phyloP scores from a whole-genome alignment of 1,140 invertebrate species.

The roundworm (Caenorhabditis elegans) region WBcel235 BX284606.5:15944001-15944500 shows the following conservation, averaged over 20 bases:
- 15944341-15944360: background rate
- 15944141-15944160: background rate
- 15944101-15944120: slow-evolving; percentile 44
- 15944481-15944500: too few species aligned
- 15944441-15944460: too few species aligned
- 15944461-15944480: too few species aligned
- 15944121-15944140: slow-evolving; percentile 47
- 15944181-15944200: slow-evolving; percentile 39
- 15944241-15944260: slow-evolving; percentile 41
- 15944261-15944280: slow-evolving; percentile 43
- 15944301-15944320: slow-evolving; percentile 6
- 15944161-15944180: background rate
- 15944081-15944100: slow-evolving; percentile 47
- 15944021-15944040: background rate
- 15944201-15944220: slow-evolving; percentile 44
- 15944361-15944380: background rate
- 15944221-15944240: slow-evolving; percentile 41
- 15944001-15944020: slow-evolving; percentile 28
- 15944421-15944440: too few species aligned
- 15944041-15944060: background rate
- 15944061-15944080: slow-evolving; percentile 44
- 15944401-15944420: too few species aligned
- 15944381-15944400: too few species aligned
- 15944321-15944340: background rate
- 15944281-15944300: slow-evolving; percentile 41